Base-by-base conservation (phyloP, 2,113 vertebrate species). In the Poeciliopsis prolifica region DNA sequence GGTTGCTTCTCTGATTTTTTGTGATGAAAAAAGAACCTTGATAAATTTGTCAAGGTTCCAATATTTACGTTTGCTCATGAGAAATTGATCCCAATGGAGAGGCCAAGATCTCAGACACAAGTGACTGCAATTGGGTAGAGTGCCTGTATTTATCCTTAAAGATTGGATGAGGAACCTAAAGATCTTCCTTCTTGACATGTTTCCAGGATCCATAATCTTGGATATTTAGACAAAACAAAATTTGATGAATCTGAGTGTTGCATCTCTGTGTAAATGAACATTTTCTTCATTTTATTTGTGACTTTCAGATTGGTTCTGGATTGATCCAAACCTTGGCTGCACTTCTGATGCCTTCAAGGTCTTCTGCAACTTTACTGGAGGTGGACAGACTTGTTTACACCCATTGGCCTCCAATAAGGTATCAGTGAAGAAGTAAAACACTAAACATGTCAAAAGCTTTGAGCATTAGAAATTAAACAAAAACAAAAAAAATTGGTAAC, bases 321-420 rank as follows among this genome's bases (percentile, higher is more conserved):
- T 99, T 81, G 98, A 99, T 91, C 98, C 98, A 80, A 99, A 99
- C 92, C 92, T 99, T 63, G 98, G 98, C 71, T 99, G 98, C 80
- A 93, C 95, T 69, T 98, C 97, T 72, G 98, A 99, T 91, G 96
- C 97, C 72, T 96, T 99, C 88, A 95, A 98, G 82, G 98, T 98
- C 85, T 99, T 97, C 91, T 99, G 98, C 88, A 99, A 99, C 89
- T 99, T 99, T 75, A 99, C 95, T 72, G 96, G 96, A 66, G 98
- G 97, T n/a, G 98, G 98, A 58, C 96, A 99, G 91, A 98, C 98
- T 0, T 99, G 98, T 87, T 90, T 99, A 90, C 92, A 94, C 13
- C 97, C 98, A 1, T 65, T 95, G 61, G 94, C 95, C 74, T 87
- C 95, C n/a, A 91, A 96, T 80, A 97, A 98, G 97, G 98, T 99